These are phyloP conservation scores for Misgurnus mizolepis DNA, from an alignment of 2,113 vertebrate species.

Conservation along the genomic window DNA sequence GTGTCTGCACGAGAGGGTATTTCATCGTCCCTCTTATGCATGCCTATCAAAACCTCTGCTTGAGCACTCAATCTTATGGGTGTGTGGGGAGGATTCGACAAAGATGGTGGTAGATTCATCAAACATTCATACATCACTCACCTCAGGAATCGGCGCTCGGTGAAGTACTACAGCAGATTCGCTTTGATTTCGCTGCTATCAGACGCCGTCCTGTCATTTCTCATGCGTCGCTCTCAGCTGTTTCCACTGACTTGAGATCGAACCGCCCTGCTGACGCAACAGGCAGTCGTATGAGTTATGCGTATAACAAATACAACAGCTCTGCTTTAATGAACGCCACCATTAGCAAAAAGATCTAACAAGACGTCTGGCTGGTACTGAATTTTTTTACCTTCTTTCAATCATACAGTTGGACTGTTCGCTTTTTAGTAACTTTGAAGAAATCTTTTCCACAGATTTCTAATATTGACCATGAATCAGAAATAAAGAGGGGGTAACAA, in stretches of 20 bases:
- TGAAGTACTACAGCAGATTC: constrained; percentile 50
- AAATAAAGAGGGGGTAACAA: too few species aligned
- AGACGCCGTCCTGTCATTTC: constrained; percentile 50
- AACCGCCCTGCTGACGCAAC: constrained; percentile 43
- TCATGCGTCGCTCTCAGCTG: constrained; percentile 48
- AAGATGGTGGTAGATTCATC: constrained; percentile 54
- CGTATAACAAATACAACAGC: constrained; percentile 8
- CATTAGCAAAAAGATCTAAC: constrained; percentile 40
- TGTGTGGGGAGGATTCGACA: constrained; percentile 44
- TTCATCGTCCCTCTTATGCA: constrained; percentile 54
- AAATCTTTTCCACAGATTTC: not conserved
- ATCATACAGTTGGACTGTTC: not conserved
- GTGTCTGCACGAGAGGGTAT: constrained; percentile 31
- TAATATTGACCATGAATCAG: too few species aligned
- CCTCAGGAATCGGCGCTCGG: constrained; percentile 50
- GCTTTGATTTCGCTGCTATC: constrained; percentile 55
- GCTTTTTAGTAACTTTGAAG: not conserved
- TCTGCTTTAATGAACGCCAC: constrained; percentile 41
- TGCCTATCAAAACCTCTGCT: constrained; percentile 55
- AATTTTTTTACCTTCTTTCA: not conserved
- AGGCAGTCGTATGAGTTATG: constrained; percentile 38
- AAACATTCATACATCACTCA: constrained; percentile 61
- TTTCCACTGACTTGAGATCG: constrained; percentile 47
- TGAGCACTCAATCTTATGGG: constrained; percentile 55
- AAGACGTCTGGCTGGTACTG: constrained; percentile 15